These are phyloP conservation scores for Ichneumon xanthorius DNA, from an alignment of 2,888 invertebrate genomes.

Conservation along the genomic window DNA sequence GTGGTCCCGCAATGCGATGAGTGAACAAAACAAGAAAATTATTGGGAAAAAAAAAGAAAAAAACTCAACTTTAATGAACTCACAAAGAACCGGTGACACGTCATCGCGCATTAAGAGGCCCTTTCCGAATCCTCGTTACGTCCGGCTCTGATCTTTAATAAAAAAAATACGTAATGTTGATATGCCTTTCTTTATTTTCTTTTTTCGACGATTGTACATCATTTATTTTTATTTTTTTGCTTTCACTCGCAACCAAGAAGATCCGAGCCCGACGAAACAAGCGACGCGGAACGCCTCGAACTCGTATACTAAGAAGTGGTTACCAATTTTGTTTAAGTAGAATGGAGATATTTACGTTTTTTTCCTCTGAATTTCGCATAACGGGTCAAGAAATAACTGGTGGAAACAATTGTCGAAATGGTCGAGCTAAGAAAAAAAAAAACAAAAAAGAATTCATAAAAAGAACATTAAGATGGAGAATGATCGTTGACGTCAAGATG, in stretches of 20 bases:
- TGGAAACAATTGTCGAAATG: slow-evolving; percentile 52
- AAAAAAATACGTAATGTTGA: slow-evolving; percentile 54
- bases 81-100: slow-evolving; percentile 57
- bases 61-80: slow-evolving; percentile 66
- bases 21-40: slow-evolving; percentile 60
- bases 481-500: background rate
- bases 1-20: slow-evolving; percentile 80
- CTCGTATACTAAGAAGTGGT: slow-evolving; percentile 73
- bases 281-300: slow-evolving; percentile 60
- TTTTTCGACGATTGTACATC: slow-evolving; percentile 22
- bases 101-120: slow-evolving; percentile 57
- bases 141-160: slow-evolving; percentile 45
- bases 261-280: slow-evolving; percentile 11
- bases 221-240: slow-evolving; percentile 27
- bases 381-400: slow-evolving; percentile 33
- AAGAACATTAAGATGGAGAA: slow-evolving; percentile 47
- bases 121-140: slow-evolving; percentile 61
- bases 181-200: slow-evolving; percentile 35
- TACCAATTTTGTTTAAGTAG: slow-evolving; percentile 77
- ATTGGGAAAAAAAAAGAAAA: slow-evolving; percentile 62
- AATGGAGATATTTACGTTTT: slow-evolving; percentile 76
- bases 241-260: background rate
- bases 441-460: slow-evolving; percentile 46
- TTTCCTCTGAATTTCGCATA: slow-evolving; percentile 45
- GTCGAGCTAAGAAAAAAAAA: slow-evolving; percentile 45